phyloP scores from a whole-genome alignment of 2,797 vertebrate species.

The Hoplostethus mediterraneus region DNA sequence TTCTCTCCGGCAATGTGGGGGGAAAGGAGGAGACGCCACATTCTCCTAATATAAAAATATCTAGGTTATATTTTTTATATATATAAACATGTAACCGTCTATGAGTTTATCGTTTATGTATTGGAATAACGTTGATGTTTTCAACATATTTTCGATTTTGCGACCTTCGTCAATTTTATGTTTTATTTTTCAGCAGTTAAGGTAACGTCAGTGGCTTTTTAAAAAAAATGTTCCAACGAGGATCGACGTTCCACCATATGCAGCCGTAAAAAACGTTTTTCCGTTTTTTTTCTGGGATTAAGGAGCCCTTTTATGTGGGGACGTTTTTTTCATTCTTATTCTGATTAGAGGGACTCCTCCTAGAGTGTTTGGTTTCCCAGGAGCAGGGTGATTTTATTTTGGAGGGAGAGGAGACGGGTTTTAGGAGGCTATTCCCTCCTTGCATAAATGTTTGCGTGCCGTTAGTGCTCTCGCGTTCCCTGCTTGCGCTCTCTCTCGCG shows the following conservation, averaged over 20 bases:
- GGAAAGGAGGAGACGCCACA: slow-evolving; percentile 4
- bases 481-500: neutral
- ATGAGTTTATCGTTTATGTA: slow-evolving; percentile 16
- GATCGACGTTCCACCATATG: neutral
- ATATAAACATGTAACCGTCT: neutral
- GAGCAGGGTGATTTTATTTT: slow-evolving; percentile 26
- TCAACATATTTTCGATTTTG: slow-evolving; percentile 4
- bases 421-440: slow-evolving; percentile 47
- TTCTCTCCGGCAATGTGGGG: slow-evolving; percentile 30
- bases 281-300: too few relatives aligned
- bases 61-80: too few relatives aligned
- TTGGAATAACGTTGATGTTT: slow-evolving; percentile 45
- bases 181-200: slow-evolving; percentile 18
- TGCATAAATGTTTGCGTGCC: slow-evolving; percentile 81
- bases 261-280: neutral
- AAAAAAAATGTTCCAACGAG: slow-evolving; percentile 1
- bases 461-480: slow-evolving; percentile 58
- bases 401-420: slow-evolving; percentile 46
- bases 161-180: slow-evolving; percentile 9
- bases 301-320: too few relatives aligned
- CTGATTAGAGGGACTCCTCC: slow-evolving; percentile 2
- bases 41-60: slow-evolving; percentile 8
- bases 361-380: slow-evolving; percentile 9
- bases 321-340: neutral
- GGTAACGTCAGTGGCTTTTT: slow-evolving; percentile 13